A percentile compares a stretch with the other conserved stretches of the same genome.
Evolutionary conservation across 2,888 invertebrate genomes (phyloP).

Genomic region (Cryptophagus acutangulus): DNA sequence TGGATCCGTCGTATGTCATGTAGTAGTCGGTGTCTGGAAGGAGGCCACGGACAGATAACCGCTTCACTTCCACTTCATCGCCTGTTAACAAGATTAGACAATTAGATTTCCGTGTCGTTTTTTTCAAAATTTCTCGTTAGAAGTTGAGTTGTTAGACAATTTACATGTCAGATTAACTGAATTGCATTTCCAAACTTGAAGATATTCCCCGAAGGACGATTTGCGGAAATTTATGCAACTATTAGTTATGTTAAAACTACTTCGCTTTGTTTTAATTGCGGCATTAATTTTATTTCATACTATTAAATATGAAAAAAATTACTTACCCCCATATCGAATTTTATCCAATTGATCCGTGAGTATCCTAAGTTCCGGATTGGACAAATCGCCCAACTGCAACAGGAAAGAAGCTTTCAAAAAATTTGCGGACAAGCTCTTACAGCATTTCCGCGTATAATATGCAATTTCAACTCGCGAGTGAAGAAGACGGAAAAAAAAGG

Average conservation of each 20-base stretch:
- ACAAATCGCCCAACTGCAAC: slow-evolving; percentile 84
- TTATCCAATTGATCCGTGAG: slow-evolving; percentile 89
- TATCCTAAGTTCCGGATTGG: slow-evolving; percentile 85
- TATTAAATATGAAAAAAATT: not conserved
- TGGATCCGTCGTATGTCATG: slow-evolving; percentile 97
- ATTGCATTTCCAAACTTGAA: not conserved
- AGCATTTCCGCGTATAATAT: not conserved
- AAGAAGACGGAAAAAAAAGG: not conserved
- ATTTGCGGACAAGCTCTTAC: not conserved
- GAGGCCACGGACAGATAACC: slow-evolving; percentile 80
- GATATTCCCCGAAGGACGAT: not conserved
- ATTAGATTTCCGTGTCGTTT: not conserved
- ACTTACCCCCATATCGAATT: slow-evolving; percentile 85
- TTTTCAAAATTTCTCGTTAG: not conserved
- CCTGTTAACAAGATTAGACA: slow-evolving; percentile 51
- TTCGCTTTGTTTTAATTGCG: not conserved
- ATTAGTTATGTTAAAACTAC: not conserved
- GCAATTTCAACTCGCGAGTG: not conserved
- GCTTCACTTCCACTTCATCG: slow-evolving; percentile 77
- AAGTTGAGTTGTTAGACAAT: not conserved
- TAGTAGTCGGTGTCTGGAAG: slow-evolving; percentile 92
- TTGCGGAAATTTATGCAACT: not conserved
- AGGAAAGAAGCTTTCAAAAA: slow-evolving; percentile 14
- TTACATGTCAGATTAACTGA: slow-evolving; percentile 3
- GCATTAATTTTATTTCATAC: not conserved